phyloP scores from a whole-genome alignment of 2,113 vertebrate genomes.

The Megalops atlanticus region DNA sequence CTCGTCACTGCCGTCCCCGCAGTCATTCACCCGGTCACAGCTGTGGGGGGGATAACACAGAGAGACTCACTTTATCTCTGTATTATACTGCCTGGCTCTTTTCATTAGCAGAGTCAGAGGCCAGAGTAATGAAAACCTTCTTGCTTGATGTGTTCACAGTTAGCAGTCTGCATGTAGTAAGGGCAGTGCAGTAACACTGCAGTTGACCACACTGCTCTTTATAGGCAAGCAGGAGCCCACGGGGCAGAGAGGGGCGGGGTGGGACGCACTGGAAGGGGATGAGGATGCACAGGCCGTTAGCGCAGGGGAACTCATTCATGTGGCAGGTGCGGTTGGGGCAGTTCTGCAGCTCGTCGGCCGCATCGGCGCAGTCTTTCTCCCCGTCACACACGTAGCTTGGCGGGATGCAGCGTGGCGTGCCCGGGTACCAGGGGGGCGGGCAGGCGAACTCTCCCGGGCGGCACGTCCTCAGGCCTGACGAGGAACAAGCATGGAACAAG shows the following conservation, averaged over 20 bases:
- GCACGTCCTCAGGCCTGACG: conserved; percentile 73
- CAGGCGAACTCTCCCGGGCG: conserved; percentile 86
- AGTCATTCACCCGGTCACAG: conserved; percentile 67
- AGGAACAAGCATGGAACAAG: neutral
- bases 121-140: too few species aligned
- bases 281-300: conserved; percentile 62
- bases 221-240: neutral
- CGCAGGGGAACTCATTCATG: conserved; percentile 65
- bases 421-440: conserved; percentile 70
- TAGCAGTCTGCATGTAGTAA: too few species aligned
- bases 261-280: conserved; percentile 54
- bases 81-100: neutral
- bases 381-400: conserved; percentile 83
- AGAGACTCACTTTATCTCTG: neutral
- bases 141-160: too few species aligned
- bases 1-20: conserved; percentile 85
- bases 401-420: conserved; percentile 74
- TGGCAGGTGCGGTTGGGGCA: conserved; percentile 68
- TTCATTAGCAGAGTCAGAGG: neutral
- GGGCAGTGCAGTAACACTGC: too few species aligned
- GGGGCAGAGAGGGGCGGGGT: neutral
- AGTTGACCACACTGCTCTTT: too few species aligned
- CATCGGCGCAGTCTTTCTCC: conserved; percentile 80
- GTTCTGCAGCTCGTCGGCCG: conserved; percentile 68
- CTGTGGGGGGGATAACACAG: conserved; percentile 35